Evolutionary conservation across 1,140 invertebrate genomes (phyloP), one percentile per base, ranked within the genome.

Genomic region (Dufourea novaeangliae): DNA sequence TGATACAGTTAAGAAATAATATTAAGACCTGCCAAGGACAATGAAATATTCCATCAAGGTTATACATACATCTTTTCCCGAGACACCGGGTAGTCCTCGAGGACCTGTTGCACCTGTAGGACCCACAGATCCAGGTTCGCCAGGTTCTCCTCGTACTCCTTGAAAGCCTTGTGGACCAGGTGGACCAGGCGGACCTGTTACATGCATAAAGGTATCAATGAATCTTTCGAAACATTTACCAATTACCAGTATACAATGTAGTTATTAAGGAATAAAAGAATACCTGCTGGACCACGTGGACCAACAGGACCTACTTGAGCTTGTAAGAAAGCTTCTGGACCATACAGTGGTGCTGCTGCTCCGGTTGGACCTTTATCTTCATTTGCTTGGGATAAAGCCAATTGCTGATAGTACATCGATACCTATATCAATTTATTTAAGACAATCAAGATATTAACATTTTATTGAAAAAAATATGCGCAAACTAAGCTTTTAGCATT

Each of bases 111-210:
- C 91, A 7, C 96, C 96, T 10, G 93, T 87, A 22, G 94, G 89
- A 29, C 96, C 96, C 50, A 92, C 88, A 12, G 93, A 90, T 25
- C 96, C 96, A 17, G 94, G 92, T 83, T 97, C 94, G 1, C 96
- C 96, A 6, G 95, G 91, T 88, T 97, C 96, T 61, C 97, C 96
- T 66, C 96, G 93, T 20, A 94, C 94, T 25, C 97, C 97, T 93
- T 97, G 96, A 62, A 97, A 96, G 27, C 96, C 97, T 91, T 96
- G 95, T 10, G 96, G 95, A 14, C 96, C 96, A 20, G 94, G 91
- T 20, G 94, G 91, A 50, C 96, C 96, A 87, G 94, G 90, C 29
- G 94, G 92, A 56, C 94, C 94, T 94, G 85, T 67, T 59, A 66
- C 14, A 46, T 25, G 12, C 34, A 5, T 17, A 10, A 56, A 32